Conservation (phyloP, 2,888 invertebrate genomes). For the Tridacna gigas region DNA sequence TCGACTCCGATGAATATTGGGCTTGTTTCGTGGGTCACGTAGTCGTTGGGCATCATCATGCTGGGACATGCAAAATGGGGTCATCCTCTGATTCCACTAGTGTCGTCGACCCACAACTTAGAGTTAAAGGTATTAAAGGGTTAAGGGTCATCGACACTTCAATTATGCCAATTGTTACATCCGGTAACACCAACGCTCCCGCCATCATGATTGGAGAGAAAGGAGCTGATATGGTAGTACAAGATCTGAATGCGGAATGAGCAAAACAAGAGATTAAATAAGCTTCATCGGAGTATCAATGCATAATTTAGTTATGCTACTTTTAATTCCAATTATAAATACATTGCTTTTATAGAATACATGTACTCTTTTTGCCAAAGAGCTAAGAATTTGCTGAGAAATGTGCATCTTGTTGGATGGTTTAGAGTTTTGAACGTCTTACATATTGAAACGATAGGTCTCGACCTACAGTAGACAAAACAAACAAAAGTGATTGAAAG, state of each 20-base stretch:
- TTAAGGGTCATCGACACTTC: conserved; percentile 9
- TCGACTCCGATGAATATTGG: conserved; percentile 7
- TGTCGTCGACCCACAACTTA: conserved; percentile 3
- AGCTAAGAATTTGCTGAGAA: no score
- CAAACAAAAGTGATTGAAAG: no score
- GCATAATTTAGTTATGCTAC: no score
- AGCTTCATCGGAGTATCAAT: no score
- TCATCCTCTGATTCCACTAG: not conserved
- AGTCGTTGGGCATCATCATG: not conserved
- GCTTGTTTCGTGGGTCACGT: not conserved
- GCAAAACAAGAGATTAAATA: no score
- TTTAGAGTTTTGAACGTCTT: no score
- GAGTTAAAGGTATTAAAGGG: conserved; percentile 2
- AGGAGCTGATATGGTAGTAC: conserved; percentile 8
- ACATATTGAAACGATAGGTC: no score
- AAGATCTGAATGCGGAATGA: not conserved
- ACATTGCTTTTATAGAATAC: no score
- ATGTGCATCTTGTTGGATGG: no score
- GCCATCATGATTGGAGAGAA: conserved; percentile 15
- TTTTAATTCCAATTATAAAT: no score
- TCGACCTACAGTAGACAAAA: no score
- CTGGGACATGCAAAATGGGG: conserved; percentile 16
- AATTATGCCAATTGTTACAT: not conserved
- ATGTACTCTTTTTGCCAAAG: no score
- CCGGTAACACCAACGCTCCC: conserved; percentile 14